Conservation (phyloP, 2,797 vertebrate genomes). For the Apogon hyalosoma region DNA sequence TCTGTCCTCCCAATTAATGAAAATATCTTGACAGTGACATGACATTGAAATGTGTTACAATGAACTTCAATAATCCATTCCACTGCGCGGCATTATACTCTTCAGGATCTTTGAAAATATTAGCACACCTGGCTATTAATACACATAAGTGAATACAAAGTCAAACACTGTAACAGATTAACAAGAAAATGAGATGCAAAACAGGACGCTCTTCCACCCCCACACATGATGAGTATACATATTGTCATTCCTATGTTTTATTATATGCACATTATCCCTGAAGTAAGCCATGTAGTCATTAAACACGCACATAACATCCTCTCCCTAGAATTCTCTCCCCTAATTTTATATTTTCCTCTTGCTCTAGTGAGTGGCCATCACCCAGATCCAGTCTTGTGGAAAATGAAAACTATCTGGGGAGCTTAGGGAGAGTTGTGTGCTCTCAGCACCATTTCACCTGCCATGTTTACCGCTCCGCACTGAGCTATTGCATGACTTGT, state of each 20-base stretch:
- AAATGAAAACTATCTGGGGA: conserved; percentile 73
- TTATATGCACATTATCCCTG: too few species aligned
- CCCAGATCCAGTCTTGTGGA: conserved; percentile 65
- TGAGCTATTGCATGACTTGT: conserved; percentile 65
- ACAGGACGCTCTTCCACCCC: neutral
- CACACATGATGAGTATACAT: conserved; percentile 6
- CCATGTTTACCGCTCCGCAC: conserved; percentile 61
- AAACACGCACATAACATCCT: conserved; percentile 38
- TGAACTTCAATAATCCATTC: conserved; percentile 2
- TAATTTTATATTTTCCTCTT: conserved; percentile 52
- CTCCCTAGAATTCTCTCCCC: neutral
- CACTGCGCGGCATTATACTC: neutral
- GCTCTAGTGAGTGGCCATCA: conserved; percentile 53
- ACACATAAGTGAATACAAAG: conserved; percentile 19
- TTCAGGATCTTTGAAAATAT: conserved; percentile 10
- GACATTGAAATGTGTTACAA: conserved; percentile 19
- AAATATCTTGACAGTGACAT: conserved; percentile 10
- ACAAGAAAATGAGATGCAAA: conserved; percentile 24
- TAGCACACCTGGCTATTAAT: neutral
- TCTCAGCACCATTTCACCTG: conserved; percentile 66
- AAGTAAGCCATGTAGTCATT: conserved; percentile 37
- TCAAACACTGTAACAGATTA: conserved; percentile 24
- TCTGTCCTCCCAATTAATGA: conserved; percentile 38
- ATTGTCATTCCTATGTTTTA: conserved; percentile 5
- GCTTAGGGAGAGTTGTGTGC: conserved; percentile 48